Evolutionary conservation across 2,888 invertebrate genomes (phyloP), one percentile per base, ranked within the genome.

Genomic region (Hypselothyrea guttata): DNA sequence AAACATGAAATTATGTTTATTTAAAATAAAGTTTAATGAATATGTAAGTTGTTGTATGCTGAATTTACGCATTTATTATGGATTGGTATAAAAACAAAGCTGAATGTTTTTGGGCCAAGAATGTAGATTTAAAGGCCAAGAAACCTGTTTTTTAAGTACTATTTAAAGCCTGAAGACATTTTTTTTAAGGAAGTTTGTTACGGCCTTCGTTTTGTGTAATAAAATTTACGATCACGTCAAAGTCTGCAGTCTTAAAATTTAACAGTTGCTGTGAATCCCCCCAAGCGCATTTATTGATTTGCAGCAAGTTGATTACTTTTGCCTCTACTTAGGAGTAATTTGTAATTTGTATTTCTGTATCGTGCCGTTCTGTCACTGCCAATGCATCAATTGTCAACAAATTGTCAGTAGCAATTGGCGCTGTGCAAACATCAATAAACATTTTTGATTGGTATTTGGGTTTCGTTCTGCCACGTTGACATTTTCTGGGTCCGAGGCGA

Each of bases 391-490:
- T 27, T 55, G 65, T 57, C 70, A 69, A 38, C 54, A 13, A 44
- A 53, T 22, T 73, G 77, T 66, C 74, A 27, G 11, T 30, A 9
- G 31, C 31, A 59, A 58, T 64, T 58, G 49, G 51, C 51, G 64
- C 44, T 68, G 55, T 55, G 70, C 84, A 84, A 84, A 84, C 66
- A 81, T 59, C 66, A 59, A 54, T 22, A 22, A 22, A 22, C 22
- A 22, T 2, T 22, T 22, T 64, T 53, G 55, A 63, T 33, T 16
- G 16, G 9, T 49, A 69, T 60, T 77, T 58, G 60, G 60, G 30
- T 28, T 63, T 61, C 58, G 41, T 68, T 58, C 46, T 40, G 61
- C 56, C 58, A 33, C 53, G 62, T 67, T 74, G 78, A 78, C 79
- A 84, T 75, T 72, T 72, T 70, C 72, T 56, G 55, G 44, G 13